Evolutionary conservation across 2,797 vertebrate genomes (phyloP).

Genomic region (Molothrus ater): DNA sequence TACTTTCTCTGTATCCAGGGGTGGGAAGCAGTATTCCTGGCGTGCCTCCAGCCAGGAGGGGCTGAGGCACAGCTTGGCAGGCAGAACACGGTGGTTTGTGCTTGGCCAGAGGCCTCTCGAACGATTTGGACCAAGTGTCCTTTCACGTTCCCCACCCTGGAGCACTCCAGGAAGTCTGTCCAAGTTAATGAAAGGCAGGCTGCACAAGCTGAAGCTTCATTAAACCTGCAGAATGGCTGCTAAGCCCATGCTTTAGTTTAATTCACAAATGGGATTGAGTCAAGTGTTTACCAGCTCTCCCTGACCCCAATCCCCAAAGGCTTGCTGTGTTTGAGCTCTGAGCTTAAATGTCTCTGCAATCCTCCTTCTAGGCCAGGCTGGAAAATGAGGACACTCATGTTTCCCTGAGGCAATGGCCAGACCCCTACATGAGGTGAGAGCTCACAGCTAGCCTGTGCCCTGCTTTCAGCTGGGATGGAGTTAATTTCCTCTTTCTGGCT

Average conservation of each 20-base stretch:
- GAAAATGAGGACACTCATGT: accelerated
- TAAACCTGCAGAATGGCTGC: background rate
- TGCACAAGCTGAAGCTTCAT: background rate
- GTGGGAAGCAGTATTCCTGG: background rate
- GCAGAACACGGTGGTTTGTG: accelerated
- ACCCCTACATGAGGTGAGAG: accelerated
- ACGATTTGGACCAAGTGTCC: accelerated
- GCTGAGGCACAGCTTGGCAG: accelerated
- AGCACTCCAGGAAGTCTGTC: background rate
- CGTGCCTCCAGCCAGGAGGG: background rate
- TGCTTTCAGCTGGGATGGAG: background rate
- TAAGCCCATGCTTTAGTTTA: background rate
- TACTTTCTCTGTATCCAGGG: background rate
- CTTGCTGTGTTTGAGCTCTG: accelerated
- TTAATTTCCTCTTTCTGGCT: background rate
- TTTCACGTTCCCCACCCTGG: background rate
- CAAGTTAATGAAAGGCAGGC: background rate
- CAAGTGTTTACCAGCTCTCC: background rate
- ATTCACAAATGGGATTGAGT: conserved; percentile 27
- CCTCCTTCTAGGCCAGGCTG: background rate
- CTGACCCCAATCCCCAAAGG: conserved; percentile 7
- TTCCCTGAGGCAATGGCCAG: accelerated
- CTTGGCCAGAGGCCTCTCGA: background rate
- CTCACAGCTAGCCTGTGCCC: accelerated
- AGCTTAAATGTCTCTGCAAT: background rate